Base-by-base conservation (phyloP, 2,888 invertebrate genomes). In the Athalia cordata region DNA sequence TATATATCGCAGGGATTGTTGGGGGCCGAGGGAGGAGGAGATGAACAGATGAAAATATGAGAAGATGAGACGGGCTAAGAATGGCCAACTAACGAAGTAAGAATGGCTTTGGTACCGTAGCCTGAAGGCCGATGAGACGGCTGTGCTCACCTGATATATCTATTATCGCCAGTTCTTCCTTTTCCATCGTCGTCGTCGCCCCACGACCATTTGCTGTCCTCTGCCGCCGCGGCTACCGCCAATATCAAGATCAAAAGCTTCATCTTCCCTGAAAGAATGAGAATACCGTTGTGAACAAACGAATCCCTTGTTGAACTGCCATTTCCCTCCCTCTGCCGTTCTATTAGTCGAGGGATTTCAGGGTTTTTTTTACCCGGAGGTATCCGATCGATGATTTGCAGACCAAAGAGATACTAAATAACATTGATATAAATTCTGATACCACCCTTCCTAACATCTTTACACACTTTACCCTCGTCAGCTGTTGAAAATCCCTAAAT, bases 181-280 rank as follows among this genome's bases (percentile, higher is more conserved):
- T 76, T 78, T 68, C 62, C 59, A 78, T 62, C 64, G 15, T 81
- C 84, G 79, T 84, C 85, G 67, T 89, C 87, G 57, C 86, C 86
- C 91, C 91, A 91, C 5, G 90, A 89, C 92, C 92, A 92, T 83
- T 90, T 89, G 68, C 88, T 89, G 66, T 91, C 90, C 79, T 90
- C 89, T 59, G 81, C 78, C 6, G 80, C 81, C 67, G 79, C 82
- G 66, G 79, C 79, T 62, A 81, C 81, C 76, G 82, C 62, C 13
- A 80, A 66, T 29, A 77, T 65, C 55, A 67, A 67, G 77, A 77
- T 55, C 77, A 66, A 66, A 75, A 75, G 75, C 49, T 75, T 75
- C 75, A 75, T 75, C 4, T 75, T 75, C 59, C 62, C 75, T 75
- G 62, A 13, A 62, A 62, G 59, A 43, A 62, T n/a, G 43, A 64